Evolutionary conservation across 92 coral and sea anemone species (phyloP).

Genomic region (Palythoa caribaeorum): DNA sequence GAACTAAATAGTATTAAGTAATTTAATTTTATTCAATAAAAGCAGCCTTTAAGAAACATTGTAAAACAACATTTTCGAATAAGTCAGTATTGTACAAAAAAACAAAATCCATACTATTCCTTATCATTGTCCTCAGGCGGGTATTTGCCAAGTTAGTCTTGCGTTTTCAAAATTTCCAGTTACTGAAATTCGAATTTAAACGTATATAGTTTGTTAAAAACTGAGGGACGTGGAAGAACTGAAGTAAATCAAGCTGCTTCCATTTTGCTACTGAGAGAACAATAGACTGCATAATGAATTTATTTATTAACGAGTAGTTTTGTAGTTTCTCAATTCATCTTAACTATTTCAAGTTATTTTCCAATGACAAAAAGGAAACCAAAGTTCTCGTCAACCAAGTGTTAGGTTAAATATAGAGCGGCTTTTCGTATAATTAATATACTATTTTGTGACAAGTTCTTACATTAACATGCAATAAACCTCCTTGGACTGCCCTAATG

Average conservation of each 20-base stretch:
- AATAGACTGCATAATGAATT: neutral
- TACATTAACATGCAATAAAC: too few relatives aligned
- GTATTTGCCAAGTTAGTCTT: neutral
- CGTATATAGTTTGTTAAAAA: neutral
- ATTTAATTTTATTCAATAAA: neutral
- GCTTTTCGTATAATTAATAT: too few relatives aligned
- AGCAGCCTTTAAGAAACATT: slow-evolving; percentile 6
- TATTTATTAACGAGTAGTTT: neutral
- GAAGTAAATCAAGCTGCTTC: neutral
- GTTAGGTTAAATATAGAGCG: too few relatives aligned
- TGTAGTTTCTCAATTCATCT: neutral
- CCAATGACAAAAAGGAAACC: neutral
- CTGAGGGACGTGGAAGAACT: neutral
- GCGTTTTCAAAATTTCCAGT: neutral
- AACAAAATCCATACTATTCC: neutral
- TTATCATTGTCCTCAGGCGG: too few relatives aligned
- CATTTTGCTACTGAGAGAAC: neutral
- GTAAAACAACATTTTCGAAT: neutral
- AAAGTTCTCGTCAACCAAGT: neutral
- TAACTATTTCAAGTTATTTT: neutral
- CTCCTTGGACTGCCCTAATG: too few relatives aligned
- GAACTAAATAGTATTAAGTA: neutral
- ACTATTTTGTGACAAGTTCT: too few relatives aligned
- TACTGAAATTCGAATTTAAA: neutral
- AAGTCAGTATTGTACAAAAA: neutral